Evolutionary conservation across 2,113 vertebrate genomes (phyloP).

Genomic region (Lichenostomus cassidix): DNA sequence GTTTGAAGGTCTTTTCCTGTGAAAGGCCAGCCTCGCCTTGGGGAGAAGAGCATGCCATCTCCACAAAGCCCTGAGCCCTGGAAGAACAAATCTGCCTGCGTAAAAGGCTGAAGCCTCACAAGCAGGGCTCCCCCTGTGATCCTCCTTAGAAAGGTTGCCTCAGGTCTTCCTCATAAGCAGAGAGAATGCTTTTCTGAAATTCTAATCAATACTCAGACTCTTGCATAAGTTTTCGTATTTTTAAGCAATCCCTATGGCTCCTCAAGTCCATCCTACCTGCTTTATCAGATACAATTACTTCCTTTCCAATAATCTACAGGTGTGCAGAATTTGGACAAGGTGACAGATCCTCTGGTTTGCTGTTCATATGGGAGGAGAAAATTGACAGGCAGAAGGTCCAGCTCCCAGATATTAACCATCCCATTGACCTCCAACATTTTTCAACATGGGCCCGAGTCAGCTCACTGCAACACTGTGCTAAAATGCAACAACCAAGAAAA

Average conservation of each 20-base stretch:
- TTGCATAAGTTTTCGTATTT: fast-evolving
- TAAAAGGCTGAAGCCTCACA: neutral
- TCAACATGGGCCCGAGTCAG: neutral
- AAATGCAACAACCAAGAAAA: neutral
- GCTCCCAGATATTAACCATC: neutral
- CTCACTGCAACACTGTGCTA: neutral
- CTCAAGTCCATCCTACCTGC: neutral
- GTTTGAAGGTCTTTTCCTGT: neutral
- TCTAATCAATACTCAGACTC: neutral
- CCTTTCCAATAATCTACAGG: neutral
- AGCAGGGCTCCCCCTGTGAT: neutral
- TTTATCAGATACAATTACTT: neutral
- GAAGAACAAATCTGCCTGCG: neutral
- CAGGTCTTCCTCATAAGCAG: neutral
- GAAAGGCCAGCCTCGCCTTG: neutral
- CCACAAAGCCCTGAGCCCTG: neutral
- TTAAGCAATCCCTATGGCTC: neutral
- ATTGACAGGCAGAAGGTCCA: neutral
- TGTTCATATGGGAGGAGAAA: neutral
- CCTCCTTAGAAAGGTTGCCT: neutral
- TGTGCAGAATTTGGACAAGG: neutral
- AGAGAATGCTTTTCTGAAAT: neutral
- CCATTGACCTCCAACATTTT: neutral
- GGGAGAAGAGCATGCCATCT: neutral
- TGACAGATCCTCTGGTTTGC: neutral